Base-by-base conservation (phyloP, 2,888 invertebrate genomes). In the Pandemis corylana region DNA sequence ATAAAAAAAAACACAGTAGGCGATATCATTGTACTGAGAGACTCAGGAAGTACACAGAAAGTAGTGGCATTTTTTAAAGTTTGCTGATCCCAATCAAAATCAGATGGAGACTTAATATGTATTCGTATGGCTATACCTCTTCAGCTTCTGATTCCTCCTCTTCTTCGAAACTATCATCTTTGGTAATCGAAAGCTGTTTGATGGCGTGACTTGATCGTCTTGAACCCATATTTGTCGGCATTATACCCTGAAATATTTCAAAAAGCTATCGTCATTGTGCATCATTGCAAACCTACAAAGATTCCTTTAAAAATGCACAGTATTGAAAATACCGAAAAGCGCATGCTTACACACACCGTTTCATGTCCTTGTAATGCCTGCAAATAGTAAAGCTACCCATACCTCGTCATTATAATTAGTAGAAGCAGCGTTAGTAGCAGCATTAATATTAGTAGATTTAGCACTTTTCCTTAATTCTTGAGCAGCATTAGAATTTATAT, bases 161-260 rank as follows among this genome's bases (percentile, higher is more conserved):
- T 81, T 95, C 94, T 82, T 95, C 95, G 79, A 95, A 95, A 72
- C 95, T 95, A 72, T 95, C 93, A 77, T 94, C 95, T 87, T 88
- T 94, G 74, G 93, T 95, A 56, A 94, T 90, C 2, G 94, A 94
- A 2, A 94, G 88, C 77, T 95, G 95, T 74, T 87, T 94, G 80
- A 94, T 89, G 1, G 95, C 94, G 77, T 95, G 95, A 79, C 94
- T 95, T 28, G 95, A 90, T 66, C 95, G 89, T 78, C 95, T 89
- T 10, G 95, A 95, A n/a, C 92, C 92, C 77, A 87, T 85, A 73
- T 82, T 92, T 67, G 93, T 89, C 51, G 94, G 94, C 85, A 93
- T 89, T 46, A 94, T 92, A 80, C 95, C 95, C 95, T 95, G 83
- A 63, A 92, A 89, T 74, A 15, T 65, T 65, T 10, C 62, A 36